Base-by-base conservation (phyloP, 2,113 vertebrate genomes). In the Phalacrocorax pelagicus region DNA sequence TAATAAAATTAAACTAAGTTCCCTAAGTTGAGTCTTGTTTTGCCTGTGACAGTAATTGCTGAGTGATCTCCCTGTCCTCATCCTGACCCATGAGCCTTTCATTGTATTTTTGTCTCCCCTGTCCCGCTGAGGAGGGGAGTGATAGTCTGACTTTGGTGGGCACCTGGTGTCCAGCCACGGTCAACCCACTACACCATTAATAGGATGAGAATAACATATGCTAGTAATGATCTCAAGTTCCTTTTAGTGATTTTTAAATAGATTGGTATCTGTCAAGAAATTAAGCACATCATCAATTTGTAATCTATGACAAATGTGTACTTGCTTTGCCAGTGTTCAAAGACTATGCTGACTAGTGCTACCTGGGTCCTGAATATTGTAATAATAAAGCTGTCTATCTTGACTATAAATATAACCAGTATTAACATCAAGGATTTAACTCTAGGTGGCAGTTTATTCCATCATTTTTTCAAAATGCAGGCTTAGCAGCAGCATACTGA, bases 381-480 rank as follows among this genome's bases (percentile, higher is more conserved):
- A 54, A 55, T 44, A 40, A 21, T 84, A 77, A 65, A 83, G 24
- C 55, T 86, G 6, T 74, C 40, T 88, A 1, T 73, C 40, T 85
- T 71, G 34, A 75, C 87, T 72, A 20, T 75, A 81, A 63, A 65
- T 46, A 46, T 49, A 87, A 69, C 29, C 34, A 82, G 36, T 86
- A 90, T 55, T 88, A 93, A 95, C 86, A 91, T 51, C 70, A 94
- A 92, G 77, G 73, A 92, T 79, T 98, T 97, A 97, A 98, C 98
- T 98, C 97, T 98, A 98, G 98, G 97, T 98, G 98, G 98, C 98
- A 98, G 97, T 84, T 98, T 97, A 98, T 97, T 98, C 98, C 98
- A 95, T 87, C 66, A 29, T 75, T 98, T 63, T n/a, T 32, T 55
- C 36, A 11, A 26, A 96, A 90, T 47, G n/a, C 65, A 79, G 79